Percentiles rank a stretch among this genome's conserved stretches.
These are phyloP conservation scores for Amphimallon solstitiale DNA, from an alignment of 2,888 invertebrate genomes.

Conservation along the genomic window DNA sequence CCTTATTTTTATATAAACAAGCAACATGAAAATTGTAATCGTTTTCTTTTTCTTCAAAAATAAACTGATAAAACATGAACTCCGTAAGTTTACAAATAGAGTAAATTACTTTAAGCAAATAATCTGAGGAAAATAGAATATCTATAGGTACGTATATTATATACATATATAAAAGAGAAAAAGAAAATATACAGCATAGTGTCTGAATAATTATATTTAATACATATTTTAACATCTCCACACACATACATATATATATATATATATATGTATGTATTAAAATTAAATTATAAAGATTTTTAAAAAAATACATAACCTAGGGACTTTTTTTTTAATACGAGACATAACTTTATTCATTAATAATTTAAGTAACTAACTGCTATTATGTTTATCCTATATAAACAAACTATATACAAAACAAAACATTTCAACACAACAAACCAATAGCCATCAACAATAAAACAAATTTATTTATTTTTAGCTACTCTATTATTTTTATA, in stretches of 20 bases:
- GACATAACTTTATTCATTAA: background rate
- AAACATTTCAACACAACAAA: slow-evolving; percentile 4
- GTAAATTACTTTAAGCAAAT: too few relatives aligned
- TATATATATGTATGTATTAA: background rate
- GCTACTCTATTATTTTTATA: background rate
- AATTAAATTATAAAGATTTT: background rate
- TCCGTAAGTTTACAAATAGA: background rate
- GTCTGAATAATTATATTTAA: slow-evolving; percentile 3
- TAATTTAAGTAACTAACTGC: background rate
- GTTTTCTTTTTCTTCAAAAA: slow-evolving; percentile 24
- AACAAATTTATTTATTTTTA: too few relatives aligned
- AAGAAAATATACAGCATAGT: slow-evolving; percentile 11
- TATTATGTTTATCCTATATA: slow-evolving; percentile 15
- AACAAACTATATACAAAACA: slow-evolving; percentile 21
- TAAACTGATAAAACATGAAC: slow-evolving; percentile 7
- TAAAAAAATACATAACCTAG: too few relatives aligned
- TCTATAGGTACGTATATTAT: background rate
- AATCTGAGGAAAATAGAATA: background rate
- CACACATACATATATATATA: slow-evolving; percentile 3
- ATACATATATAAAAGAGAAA: background rate
- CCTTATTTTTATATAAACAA: slow-evolving; percentile 34
- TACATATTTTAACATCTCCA: background rate
- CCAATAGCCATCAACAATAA: slow-evolving; percentile 17
- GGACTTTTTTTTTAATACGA: background rate
- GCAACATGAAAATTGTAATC: slow-evolving; percentile 21